A percentile compares a stretch with the other conserved stretches of the same genome.
These are phyloP conservation scores for Nothoprocta perdicaria DNA, from an alignment of 2,113 vertebrate genomes.

Conservation along the genomic window DNA sequence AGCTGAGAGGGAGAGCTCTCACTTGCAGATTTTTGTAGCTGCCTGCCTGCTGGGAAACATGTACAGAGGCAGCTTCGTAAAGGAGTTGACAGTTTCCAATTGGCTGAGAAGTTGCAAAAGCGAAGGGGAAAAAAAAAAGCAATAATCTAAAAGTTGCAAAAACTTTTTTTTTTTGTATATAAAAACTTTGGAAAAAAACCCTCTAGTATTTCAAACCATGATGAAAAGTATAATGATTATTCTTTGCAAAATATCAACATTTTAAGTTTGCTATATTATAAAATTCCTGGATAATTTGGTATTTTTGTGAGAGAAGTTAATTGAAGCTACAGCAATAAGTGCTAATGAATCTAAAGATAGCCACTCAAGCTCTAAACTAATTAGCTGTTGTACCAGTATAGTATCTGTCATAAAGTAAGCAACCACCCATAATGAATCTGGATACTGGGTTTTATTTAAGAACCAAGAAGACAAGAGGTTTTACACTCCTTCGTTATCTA, in stretches of 20 bases:
- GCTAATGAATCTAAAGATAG: not conserved
- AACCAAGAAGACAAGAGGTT: fast-evolving
- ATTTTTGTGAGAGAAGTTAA: not conserved
- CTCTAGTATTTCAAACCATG: not conserved
- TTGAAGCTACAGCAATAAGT: not conserved
- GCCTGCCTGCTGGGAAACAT: slow-evolving; percentile 44
- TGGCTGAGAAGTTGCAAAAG: not conserved
- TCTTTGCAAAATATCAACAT: not conserved
- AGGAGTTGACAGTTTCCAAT: not conserved
- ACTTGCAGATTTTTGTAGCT: slow-evolving; percentile 32
- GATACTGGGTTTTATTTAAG: not conserved
- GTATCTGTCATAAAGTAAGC: not conserved
- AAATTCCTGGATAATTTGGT: not conserved
- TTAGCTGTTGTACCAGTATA: not conserved
- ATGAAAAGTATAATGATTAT: not conserved
- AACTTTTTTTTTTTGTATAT: not conserved
- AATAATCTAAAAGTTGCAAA: not conserved
- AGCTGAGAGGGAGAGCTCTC: slow-evolving; percentile 27
- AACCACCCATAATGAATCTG: not conserved
- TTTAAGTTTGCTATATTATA: not conserved
- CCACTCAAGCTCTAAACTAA: not conserved
- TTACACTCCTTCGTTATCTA: not conserved
- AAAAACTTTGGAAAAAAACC: not conserved
- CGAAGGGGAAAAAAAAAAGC: not conserved
- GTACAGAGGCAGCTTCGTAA: not conserved